These are phyloP conservation scores for Chrysodeixis includens DNA, from an alignment of 2,888 invertebrate species.

Conservation along the genomic window DNA sequence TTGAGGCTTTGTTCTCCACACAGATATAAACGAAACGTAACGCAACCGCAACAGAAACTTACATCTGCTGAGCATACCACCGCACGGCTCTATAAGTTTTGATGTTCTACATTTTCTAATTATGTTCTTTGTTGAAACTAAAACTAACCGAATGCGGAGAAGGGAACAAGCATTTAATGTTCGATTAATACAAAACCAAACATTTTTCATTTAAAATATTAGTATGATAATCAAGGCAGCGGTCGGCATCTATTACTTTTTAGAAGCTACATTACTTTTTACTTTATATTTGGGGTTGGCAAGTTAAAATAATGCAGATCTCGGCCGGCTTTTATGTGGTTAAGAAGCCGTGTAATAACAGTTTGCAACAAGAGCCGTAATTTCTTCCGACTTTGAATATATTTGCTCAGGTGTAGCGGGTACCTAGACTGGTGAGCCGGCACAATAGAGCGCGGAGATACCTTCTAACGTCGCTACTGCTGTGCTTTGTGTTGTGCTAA, in stretches of 20 bases:
- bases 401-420: slow-evolving; percentile 30
- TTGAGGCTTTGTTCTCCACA: slow-evolving; percentile 16
- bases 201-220: slow-evolving; percentile 1
- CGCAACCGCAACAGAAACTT: slow-evolving; percentile 9
- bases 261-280: slow-evolving; percentile 32
- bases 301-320: slow-evolving; percentile 12
- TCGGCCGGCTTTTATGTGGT: slow-evolving; percentile 14
- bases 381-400: slow-evolving; percentile 50
- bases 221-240: slow-evolving; percentile 2
- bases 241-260: slow-evolving; percentile 10
- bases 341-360: slow-evolving; percentile 45
- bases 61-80: neutral
- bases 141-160: neutral
- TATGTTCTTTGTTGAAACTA: neutral
- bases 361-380: slow-evolving; percentile 47
- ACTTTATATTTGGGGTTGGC: slow-evolving; percentile 21
- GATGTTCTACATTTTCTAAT: neutral
- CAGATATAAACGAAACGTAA: slow-evolving; percentile 21
- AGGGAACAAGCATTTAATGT: neutral
- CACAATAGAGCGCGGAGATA: slow-evolving; percentile 15
- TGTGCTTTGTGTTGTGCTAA: neutral
- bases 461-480: neutral
- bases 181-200: neutral
- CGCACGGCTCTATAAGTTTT: neutral
- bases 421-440: neutral